Evolutionary conservation across 92 coral and sea anemone genomes (phyloP).

Genomic region (Paragorgia papillata): DNA sequence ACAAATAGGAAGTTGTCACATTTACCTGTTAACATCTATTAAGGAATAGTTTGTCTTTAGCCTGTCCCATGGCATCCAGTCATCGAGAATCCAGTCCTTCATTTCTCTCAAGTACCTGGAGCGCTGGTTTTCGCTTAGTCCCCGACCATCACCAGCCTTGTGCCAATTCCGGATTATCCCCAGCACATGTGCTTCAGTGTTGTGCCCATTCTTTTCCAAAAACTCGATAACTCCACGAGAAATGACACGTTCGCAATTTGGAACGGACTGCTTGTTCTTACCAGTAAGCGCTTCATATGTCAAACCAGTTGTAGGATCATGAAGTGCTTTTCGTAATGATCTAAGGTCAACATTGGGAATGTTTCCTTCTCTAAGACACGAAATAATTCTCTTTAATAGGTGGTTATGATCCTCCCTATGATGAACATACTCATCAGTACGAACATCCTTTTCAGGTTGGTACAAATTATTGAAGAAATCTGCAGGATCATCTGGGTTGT

Average conservation of each 20-base stretch:
- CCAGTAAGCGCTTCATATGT: slow-evolving; percentile 58
- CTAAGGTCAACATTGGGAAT: slow-evolving; percentile 25
- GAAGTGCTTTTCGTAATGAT: slow-evolving; percentile 24
- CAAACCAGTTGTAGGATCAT: slow-evolving; percentile 49
- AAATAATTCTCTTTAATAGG: slow-evolving; percentile 38
- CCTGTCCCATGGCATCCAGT: slow-evolving; percentile 60
- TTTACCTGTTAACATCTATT: background rate
- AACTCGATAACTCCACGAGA: slow-evolving; percentile 36
- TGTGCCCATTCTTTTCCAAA: slow-evolving; percentile 29
- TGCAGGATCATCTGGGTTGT: slow-evolving; percentile 9
- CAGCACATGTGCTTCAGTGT: slow-evolving; percentile 10
- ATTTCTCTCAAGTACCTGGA: slow-evolving; percentile 21
- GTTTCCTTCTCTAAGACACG: slow-evolving; percentile 26
- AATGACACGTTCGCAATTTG: slow-evolving; percentile 47
- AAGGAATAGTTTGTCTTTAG: background rate
- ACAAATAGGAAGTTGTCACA: too few relatives aligned
- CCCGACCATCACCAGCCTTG: slow-evolving; percentile 57
- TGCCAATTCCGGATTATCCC: slow-evolving; percentile 44
- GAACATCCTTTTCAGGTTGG: slow-evolving; percentile 27
- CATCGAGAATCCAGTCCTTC: slow-evolving; percentile 56
- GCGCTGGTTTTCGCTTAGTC: slow-evolving; percentile 36
- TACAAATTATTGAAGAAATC: slow-evolving; percentile 7
- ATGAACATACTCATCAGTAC: slow-evolving; percentile 1
- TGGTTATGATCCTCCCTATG: slow-evolving; percentile 56
- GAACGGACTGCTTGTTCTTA: slow-evolving; percentile 51